phyloP scores from a whole-genome alignment of 2,113 vertebrate species.

The Anoplopoma fimbria region DNA sequence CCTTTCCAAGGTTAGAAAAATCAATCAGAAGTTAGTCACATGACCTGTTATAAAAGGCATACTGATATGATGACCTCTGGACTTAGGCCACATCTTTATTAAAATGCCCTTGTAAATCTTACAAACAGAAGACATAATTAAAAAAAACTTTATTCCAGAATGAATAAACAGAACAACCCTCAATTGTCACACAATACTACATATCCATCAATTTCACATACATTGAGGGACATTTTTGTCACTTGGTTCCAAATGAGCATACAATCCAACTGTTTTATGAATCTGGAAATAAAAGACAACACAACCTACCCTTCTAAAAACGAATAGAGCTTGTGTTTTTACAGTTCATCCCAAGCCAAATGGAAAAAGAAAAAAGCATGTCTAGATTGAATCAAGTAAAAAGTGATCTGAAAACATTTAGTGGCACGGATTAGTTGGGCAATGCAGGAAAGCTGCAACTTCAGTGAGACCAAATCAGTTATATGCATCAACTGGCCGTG shows the following conservation, averaged over 20 bases:
- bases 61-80: neutral
- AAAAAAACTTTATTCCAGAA: constrained; percentile 66
- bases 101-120: constrained; percentile 22
- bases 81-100: constrained; percentile 9
- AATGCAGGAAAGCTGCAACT: constrained; percentile 27
- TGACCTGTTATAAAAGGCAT: neutral
- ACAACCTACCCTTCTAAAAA: constrained; percentile 29
- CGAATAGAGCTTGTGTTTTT: neutral
- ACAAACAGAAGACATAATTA: constrained; percentile 32
- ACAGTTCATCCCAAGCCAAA: neutral
- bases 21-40: neutral
- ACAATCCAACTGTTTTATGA: neutral
- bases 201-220: constrained; percentile 36
- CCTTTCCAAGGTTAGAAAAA: neutral
- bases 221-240: constrained; percentile 11
- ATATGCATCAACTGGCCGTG: neutral
- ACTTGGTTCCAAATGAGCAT: constrained; percentile 13
- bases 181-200: constrained; percentile 36
- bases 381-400: neutral
- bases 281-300: constrained; percentile 28
- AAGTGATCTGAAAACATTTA: constrained; percentile 15
- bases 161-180: constrained; percentile 58
- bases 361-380: neutral
- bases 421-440: constrained; percentile 39
- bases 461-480: constrained; percentile 19